phyloP scores from a whole-genome alignment of 23 tunicate species.

The Trididemnum nubilum region DNA sequence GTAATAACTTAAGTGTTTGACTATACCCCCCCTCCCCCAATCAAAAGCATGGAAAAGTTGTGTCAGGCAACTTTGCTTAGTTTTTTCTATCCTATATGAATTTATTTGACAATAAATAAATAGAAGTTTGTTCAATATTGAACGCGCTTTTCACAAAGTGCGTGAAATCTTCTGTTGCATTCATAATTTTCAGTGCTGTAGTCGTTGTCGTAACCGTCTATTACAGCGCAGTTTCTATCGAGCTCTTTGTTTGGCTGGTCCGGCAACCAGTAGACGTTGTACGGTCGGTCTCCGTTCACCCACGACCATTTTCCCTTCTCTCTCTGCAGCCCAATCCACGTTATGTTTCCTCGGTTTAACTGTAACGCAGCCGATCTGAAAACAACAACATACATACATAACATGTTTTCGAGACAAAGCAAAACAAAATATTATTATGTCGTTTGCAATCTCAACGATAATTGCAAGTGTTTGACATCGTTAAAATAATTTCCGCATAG shows the following conservation, averaged over 20 bases:
- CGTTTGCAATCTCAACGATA: too few relatives aligned
- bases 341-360: neutral
- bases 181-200: neutral
- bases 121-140: neutral
- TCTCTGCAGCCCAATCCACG: conserved; percentile 2
- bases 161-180: neutral
- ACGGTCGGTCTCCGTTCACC: neutral
- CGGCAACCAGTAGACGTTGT: neutral
- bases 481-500: too few relatives aligned
- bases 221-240: neutral
- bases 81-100: too few relatives aligned
- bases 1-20: too few relatives aligned
- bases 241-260: neutral
- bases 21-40: too few relatives aligned
- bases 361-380: neutral
- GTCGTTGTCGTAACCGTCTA: neutral
- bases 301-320: neutral
- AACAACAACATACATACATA: too few relatives aligned
- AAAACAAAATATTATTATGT: too few relatives aligned
- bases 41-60: too few relatives aligned
- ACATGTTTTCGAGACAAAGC: too few relatives aligned
- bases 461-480: too few relatives aligned
- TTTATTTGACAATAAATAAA: too few relatives aligned
- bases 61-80: too few relatives aligned
- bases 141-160: neutral